Percentiles rank a stretch among this genome's conserved stretches.
Conservation (phyloP, 2,797 vertebrate species). For the Molossus alvarezi region DNA sequence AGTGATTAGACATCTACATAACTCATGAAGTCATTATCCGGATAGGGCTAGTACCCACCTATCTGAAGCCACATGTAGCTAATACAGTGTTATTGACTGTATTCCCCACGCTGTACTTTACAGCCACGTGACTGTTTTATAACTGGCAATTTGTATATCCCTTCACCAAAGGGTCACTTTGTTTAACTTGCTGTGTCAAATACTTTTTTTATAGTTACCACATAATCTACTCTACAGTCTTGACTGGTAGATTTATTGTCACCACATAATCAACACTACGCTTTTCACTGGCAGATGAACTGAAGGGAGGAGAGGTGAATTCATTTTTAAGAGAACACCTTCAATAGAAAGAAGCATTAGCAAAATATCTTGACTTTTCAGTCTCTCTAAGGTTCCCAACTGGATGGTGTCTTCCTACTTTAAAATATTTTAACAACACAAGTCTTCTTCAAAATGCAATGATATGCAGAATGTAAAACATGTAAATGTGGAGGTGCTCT, state of each 20-base stretch:
- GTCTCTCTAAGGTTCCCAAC: neutral
- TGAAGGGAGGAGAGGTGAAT: slow-evolving; percentile 41
- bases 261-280: neutral
- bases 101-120: neutral
- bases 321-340: slow-evolving; percentile 45
- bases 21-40: neutral
- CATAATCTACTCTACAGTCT: slow-evolving; percentile 16
- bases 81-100: neutral
- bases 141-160: neutral
- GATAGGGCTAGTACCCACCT: neutral
- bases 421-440: neutral
- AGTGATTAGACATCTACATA: neutral
- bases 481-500: slow-evolving; percentile 11
- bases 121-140: neutral
- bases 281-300: slow-evolving; percentile 36
- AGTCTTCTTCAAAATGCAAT: slow-evolving; percentile 30
- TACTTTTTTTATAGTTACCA: neutral
- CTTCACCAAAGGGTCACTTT: neutral
- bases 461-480: neutral
- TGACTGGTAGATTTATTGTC: slow-evolving; percentile 5
- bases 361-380: slow-evolving; percentile 18
- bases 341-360: slow-evolving; percentile 62
- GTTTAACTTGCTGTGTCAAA: slow-evolving; percentile 28
- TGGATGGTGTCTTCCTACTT: neutral
- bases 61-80: too few relatives aligned